phyloP scores from a whole-genome alignment of 2,797 vertebrate genomes.

The Buceros bicornis region DNA sequence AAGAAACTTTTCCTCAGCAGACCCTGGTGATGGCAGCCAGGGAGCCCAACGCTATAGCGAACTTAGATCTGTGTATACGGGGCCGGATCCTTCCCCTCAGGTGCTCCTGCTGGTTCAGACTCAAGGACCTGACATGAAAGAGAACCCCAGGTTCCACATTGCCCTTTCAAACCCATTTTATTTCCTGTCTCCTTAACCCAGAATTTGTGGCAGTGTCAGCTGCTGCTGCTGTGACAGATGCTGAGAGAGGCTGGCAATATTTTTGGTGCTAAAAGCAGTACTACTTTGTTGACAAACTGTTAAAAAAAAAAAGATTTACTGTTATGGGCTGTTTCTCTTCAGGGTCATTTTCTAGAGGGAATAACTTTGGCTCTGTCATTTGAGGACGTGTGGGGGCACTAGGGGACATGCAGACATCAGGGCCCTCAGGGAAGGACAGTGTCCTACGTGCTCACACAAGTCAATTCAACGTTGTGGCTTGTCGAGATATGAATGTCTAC shows the following conservation, averaged over 20 bases:
- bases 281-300: conserved; percentile 51
- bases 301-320: conserved; percentile 30
- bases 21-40: accelerated
- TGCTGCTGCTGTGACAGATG: conserved; percentile 60
- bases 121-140: not conserved
- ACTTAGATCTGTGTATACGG: accelerated
- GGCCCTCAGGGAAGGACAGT: not conserved
- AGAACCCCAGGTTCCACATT: not conserved
- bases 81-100: accelerated
- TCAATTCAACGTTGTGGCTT: not conserved
- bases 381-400: not conserved
- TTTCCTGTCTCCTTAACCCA: not conserved
- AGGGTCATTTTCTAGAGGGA: conserved; percentile 6
- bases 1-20: not conserved
- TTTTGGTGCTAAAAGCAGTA: conserved; percentile 26
- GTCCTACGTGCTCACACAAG: not conserved
- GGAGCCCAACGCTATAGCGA: accelerated
- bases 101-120: not conserved
- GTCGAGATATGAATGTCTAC: not conserved
- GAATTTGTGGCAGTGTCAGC: not conserved
- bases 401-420: not conserved
- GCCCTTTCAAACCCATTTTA: not conserved
- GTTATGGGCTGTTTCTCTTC: not conserved
- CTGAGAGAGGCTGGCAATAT: conserved; percentile 23
- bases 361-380: not conserved